A percentile compares a stretch with the other conserved stretches of the same genome.
Conservation (phyloP, 1,140 invertebrate genomes). For the Temnothorax curvispinosus region DNA sequence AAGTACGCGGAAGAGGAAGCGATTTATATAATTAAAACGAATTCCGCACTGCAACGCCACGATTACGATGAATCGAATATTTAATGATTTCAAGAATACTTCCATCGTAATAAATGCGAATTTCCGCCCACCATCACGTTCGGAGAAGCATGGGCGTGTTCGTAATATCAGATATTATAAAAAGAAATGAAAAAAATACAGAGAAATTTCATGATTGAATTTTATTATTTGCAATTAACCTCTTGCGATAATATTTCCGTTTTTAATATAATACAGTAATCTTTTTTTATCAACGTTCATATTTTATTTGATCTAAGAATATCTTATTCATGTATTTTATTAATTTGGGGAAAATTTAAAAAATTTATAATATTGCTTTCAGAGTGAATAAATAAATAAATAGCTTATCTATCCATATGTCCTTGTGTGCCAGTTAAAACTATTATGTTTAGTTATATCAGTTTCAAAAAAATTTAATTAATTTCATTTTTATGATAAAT, state of each 20-base stretch:
- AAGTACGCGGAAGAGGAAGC: constrained; percentile 33
- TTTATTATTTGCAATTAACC: neutral
- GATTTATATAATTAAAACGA: constrained; percentile 44
- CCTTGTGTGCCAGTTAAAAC: neutral
- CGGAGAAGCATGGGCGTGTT: neutral
- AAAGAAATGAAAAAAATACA: neutral
- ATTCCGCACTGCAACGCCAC: constrained; percentile 3
- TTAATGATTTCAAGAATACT: constrained; percentile 19
- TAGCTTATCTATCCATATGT: neutral
- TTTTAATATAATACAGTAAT: neutral
- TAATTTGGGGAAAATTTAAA: neutral
- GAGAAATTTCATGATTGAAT: neutral
- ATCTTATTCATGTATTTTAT: neutral
- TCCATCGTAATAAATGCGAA: neutral
- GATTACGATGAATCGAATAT: constrained; percentile 15
- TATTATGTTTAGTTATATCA: neutral
- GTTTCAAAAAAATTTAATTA: constrained; percentile 4
- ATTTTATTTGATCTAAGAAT: neutral
- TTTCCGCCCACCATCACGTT: neutral
- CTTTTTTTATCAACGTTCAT: neutral
- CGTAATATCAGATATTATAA: neutral
- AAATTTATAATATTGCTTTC: no score
- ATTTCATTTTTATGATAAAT: neutral
- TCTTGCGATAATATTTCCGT: neutral
- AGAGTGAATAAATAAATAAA: neutral